Evolutionary conservation across 2,797 vertebrate genomes (phyloP).

Genomic region (Cuculus canorus): DNA sequence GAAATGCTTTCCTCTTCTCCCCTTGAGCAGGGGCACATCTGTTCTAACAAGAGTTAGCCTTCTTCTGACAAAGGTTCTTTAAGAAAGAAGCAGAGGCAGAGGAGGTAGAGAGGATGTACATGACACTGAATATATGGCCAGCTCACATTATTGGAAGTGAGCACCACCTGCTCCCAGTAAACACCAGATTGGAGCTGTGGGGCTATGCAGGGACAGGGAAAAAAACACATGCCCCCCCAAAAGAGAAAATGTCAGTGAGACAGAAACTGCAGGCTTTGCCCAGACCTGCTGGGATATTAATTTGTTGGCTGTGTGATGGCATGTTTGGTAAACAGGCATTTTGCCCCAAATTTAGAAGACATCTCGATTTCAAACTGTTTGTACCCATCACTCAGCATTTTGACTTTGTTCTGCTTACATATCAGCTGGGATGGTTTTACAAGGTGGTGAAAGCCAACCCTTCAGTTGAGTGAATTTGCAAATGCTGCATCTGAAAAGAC

Average conservation of each 20-base stretch:
- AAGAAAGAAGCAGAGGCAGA: background rate
- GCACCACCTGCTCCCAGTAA: slow-evolving; percentile 57
- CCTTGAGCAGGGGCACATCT: slow-evolving; percentile 31
- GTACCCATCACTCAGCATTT: background rate
- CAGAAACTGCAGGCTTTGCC: background rate
- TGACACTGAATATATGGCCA: background rate
- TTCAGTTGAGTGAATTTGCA: background rate
- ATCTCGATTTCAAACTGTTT: slow-evolving; percentile 20
- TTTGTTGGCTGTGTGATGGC: background rate
- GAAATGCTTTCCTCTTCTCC: background rate
- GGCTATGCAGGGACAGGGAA: background rate
- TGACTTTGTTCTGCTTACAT: background rate
- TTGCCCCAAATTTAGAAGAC: background rate
- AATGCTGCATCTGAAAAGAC: background rate
- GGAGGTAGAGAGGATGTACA: background rate
- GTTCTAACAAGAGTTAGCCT: background rate
- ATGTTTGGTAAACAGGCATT: background rate
- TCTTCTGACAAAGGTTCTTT: slow-evolving; percentile 21
- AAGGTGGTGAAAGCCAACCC: background rate
- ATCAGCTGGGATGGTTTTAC: background rate
- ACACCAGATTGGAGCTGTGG: slow-evolving; percentile 59
- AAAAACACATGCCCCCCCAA: background rate
- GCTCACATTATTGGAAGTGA: background rate
- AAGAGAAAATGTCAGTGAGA: slow-evolving; percentile 2
- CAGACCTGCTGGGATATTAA: background rate